These are phyloP conservation scores for Myotis pilosus DNA, from an alignment of 2,797 vertebrate species.

Conservation along the genomic window DNA sequence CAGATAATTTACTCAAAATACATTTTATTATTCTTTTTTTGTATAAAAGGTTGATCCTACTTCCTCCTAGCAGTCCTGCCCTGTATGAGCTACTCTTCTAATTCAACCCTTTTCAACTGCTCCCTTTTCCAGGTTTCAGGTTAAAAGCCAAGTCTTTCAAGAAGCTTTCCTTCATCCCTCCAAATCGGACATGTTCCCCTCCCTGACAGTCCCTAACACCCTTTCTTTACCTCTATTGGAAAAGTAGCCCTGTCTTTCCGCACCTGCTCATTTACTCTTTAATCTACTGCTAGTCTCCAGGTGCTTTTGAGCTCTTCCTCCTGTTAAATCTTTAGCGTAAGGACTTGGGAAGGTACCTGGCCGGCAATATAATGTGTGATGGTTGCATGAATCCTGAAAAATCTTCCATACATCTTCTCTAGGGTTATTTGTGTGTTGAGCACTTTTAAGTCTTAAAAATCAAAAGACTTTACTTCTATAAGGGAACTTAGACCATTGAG, in stretches of 20 bases:
- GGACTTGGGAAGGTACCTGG: neutral
- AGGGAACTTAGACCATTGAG: neutral
- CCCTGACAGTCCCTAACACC: neutral
- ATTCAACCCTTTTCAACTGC: neutral
- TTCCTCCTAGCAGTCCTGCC: neutral
- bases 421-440: neutral
- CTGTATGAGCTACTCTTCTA: neutral
- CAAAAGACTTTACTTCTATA: neutral
- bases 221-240: neutral
- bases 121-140: neutral
- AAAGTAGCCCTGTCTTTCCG: neutral
- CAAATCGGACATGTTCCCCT: neutral
- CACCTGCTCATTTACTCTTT: neutral
- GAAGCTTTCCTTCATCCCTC: neutral
- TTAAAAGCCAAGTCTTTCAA: neutral
- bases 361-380: neutral
- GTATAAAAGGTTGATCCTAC: neutral
- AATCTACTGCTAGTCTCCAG: neutral
- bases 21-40: neutral
- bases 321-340: neutral
- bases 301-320: neutral
- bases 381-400: neutral
- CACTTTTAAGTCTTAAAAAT: conserved; percentile 6
- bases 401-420: neutral
- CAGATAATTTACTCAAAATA: neutral